Percentiles rank a stretch among this genome's conserved stretches.
Evolutionary conservation across 1,140 invertebrate genomes (phyloP).

Genomic region (Heliconius himera): DNA sequence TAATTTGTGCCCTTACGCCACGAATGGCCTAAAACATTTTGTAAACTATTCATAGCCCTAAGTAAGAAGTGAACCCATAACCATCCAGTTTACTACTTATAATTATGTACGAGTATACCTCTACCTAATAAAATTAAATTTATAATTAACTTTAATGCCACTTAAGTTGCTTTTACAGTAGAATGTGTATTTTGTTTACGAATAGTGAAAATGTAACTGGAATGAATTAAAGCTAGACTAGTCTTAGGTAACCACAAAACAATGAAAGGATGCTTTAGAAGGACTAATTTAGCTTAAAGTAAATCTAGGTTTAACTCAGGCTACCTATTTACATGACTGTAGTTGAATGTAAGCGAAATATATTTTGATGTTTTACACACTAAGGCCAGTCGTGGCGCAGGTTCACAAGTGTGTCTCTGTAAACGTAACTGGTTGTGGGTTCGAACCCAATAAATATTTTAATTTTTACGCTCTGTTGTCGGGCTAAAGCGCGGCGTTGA

Average conservation of each 20-base stretch:
- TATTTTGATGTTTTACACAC: not conserved
- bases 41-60: too few species aligned
- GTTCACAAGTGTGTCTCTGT: too few species aligned
- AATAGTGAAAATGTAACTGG: not conserved
- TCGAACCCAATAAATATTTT: too few species aligned
- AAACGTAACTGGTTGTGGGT: too few species aligned
- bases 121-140: not conserved
- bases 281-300: slow-evolving; percentile 9
- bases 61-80: not conserved
- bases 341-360: not conserved
- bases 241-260: slow-evolving; percentile 10
- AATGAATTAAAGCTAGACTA: not conserved
- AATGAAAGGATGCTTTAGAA: slow-evolving; percentile 1
- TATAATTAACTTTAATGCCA: not conserved
- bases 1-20: too few species aligned
- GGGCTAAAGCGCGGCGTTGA: too few species aligned
- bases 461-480: too few species aligned
- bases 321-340: not conserved
- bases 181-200: not conserved
- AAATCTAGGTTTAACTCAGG: not conserved
- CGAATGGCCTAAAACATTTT: too few species aligned
- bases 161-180: not conserved
- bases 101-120: too few species aligned
- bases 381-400: too few species aligned
- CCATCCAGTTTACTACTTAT: not conserved